Base-by-base conservation (phyloP, 2,113 vertebrate species). In the Cyanistes caeruleus region DNA sequence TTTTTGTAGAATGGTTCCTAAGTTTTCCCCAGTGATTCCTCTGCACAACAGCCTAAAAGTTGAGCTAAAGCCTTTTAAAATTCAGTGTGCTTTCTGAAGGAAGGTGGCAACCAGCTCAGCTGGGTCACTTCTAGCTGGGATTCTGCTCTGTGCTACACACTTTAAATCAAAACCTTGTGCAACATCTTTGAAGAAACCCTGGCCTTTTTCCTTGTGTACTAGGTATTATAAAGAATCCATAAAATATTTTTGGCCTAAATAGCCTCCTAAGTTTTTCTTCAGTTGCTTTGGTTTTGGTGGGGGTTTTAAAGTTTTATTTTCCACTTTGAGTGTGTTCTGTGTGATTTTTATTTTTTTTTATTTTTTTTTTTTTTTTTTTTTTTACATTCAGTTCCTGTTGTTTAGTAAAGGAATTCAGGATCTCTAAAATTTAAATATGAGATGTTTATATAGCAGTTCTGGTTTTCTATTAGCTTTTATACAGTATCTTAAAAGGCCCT, bases 381-480 rank as follows among this genome's bases (percentile, higher is more conserved):
- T 73, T 52, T 7, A 7, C 62, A 44, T 88, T 91, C 68, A 18
- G 60, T 97, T 96, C 78, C 79, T 97, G 56, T 95, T 97, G 77
- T 95, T 95, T 95, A 92, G 79, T 95, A 95, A 95, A 95, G 87
- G 89, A 97, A 95, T 94, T 86, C 85, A 97, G 96, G 94, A 97
- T 96, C 96, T 97, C 91, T 95, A 88, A 97, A 89, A 91, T 98
- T 98, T 97, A 97, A 98, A 98, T 97, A 97, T 92, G 96, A 97
- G 97, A 97, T 96, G 84, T 98, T 98, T 98, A 96, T 97, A 98
- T 96, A 91, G 92, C 96, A 93, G 90, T 96, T 97, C 97, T 97
- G 96, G 86, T 97, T 98, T 98, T 98, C 95, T 98, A 97, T 97
- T 98, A 94, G 94, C 97, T 98, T 98, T 98, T 98, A 98, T 98